A percentile compares a stretch with the other conserved stretches of the same genome.
phyloP scores from a whole-genome alignment of 2,797 vertebrate species.

The Anas bernieri region DNA sequence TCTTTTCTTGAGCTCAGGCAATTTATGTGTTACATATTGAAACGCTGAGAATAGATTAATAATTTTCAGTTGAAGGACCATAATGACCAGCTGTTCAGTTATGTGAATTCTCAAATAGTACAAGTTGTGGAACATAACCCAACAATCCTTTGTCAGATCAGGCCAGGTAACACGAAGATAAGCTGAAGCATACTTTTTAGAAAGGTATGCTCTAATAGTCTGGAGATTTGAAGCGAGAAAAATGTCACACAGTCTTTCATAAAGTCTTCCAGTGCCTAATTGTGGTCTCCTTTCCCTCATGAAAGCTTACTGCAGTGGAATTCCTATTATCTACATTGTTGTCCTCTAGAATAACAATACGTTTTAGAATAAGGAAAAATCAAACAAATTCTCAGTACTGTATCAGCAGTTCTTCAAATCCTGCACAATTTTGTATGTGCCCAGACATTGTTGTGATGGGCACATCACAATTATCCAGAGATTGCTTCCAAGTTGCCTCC shows the following conservation, averaged over 20 bases:
- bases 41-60: neutral
- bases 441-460: neutral
- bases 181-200: neutral
- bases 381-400: neutral
- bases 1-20: neutral
- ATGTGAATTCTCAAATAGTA: neutral
- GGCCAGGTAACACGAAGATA: neutral
- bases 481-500: neutral
- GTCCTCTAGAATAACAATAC: neutral
- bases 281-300: neutral
- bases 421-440: neutral
- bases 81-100: neutral
- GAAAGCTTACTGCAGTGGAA: neutral
- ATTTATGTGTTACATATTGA: neutral
- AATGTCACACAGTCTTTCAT: neutral
- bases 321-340: neutral
- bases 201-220: neutral
- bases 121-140: neutral
- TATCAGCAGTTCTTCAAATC: neutral
- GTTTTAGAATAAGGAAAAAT: neutral
- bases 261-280: neutral
- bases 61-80: neutral
- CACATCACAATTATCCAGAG: neutral
- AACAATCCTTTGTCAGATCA: neutral
- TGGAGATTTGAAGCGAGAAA: neutral